Evolutionary conservation across 1,140 invertebrate species (phyloP).

Genomic region (Grapholita molesta): DNA sequence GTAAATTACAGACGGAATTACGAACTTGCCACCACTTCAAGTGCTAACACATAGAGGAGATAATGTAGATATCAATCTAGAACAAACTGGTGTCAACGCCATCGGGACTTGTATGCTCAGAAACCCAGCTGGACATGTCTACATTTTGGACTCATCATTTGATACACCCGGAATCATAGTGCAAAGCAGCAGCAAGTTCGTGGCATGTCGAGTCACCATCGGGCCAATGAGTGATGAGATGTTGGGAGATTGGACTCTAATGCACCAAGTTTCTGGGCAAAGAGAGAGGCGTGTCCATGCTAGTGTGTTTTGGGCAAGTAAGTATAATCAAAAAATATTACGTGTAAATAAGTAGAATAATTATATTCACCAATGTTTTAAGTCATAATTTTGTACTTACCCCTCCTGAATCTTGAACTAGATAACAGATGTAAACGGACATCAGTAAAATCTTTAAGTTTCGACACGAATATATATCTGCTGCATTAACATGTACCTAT

Average conservation of each 20-base stretch:
- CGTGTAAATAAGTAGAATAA: too few species aligned
- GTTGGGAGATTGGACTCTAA: not conserved
- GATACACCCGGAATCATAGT: not conserved
- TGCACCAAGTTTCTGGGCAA: conserved; percentile 6
- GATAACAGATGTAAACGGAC: too few species aligned
- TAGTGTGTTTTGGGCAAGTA: not conserved
- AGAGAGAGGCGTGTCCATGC: not conserved
- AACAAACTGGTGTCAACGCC: not conserved
- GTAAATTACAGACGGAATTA: not conserved
- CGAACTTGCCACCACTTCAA: not conserved
- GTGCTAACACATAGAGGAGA: not conserved
- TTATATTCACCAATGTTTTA: too few species aligned
- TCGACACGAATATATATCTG: too few species aligned
- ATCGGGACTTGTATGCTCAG: conserved; percentile 4
- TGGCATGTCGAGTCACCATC: not conserved
- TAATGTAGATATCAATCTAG: not conserved
- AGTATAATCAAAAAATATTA: not conserved
- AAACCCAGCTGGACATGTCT: not conserved
- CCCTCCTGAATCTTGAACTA: too few species aligned
- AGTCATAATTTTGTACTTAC: too few species aligned
- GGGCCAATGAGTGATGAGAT: not conserved
- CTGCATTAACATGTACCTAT: not conserved
- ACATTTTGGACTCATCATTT: not conserved
- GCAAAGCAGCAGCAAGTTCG: not conserved
- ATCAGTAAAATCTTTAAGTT: not conserved